These are phyloP conservation scores for Tanytarsus gracilentus DNA, from an alignment of 2,888 invertebrate genomes.

Conservation along the genomic window DNA sequence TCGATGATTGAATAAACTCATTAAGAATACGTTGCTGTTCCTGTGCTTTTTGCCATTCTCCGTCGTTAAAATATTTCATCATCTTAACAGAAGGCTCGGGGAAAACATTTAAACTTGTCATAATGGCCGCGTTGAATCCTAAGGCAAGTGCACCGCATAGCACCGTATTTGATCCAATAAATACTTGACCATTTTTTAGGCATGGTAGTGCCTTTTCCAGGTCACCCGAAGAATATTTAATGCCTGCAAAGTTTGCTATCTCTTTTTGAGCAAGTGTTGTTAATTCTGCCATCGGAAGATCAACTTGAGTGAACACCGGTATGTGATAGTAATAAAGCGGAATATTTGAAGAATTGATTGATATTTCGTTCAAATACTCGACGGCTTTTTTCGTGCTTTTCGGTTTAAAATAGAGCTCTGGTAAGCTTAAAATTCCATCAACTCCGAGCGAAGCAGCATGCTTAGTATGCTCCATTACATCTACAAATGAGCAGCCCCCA, in stretches of 20 bases:
- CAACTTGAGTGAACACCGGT: slow-evolving; percentile 60
- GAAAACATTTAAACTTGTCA: slow-evolving; percentile 59
- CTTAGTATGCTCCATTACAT: slow-evolving; percentile 58
- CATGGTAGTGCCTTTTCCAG: slow-evolving; percentile 59
- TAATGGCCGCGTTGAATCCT: slow-evolving; percentile 64
- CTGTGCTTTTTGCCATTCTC: slow-evolving; percentile 45
- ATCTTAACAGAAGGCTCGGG: slow-evolving; percentile 52
- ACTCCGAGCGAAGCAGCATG: slow-evolving; percentile 58
- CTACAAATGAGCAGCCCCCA: slow-evolving; percentile 58
- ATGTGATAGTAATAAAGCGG: slow-evolving; percentile 80
- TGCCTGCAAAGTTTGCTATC: slow-evolving; percentile 67
- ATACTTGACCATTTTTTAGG: slow-evolving; percentile 47
- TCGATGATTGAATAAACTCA: slow-evolving; percentile 42
- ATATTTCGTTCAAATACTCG: slow-evolving; percentile 56
- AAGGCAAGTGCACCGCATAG: slow-evolving; percentile 56
- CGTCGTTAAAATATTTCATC: slow-evolving; percentile 45
- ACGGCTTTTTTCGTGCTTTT: slow-evolving; percentile 51
- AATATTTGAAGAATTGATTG: slow-evolving; percentile 60
- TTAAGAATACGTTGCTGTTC: slow-evolving; percentile 48
- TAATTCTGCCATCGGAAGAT: slow-evolving; percentile 64
- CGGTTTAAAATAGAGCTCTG: slow-evolving; percentile 70
- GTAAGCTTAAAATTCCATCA: slow-evolving; percentile 61
- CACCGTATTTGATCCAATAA: slow-evolving; percentile 57
- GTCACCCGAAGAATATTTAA: slow-evolving; percentile 72
- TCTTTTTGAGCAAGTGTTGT: slow-evolving; percentile 50